Evolutionary conservation across 2,888 invertebrate genomes (phyloP), one percentile per base, ranked within the genome.

Genomic region (Blastobasis lacticolella): DNA sequence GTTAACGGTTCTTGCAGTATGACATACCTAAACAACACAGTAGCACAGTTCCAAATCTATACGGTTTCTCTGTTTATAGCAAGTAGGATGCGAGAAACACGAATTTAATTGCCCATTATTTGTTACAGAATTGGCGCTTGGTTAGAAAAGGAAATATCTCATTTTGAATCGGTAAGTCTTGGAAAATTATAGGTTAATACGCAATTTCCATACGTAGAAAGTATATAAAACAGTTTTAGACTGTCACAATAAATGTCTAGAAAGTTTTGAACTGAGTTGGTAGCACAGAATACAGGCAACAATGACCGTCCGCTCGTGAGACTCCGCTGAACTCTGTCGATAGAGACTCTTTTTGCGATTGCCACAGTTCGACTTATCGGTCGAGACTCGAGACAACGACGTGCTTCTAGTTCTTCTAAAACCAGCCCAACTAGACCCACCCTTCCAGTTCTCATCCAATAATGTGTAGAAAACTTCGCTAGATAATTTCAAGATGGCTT

Each of bases 251-350:
- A 23, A 23, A 23, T 23, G 23, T 23, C 23, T 23, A 23, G 23
- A 23, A 23, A 23, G 23, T 23, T 23, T 23, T 23, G 23, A 23
- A 23, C 23, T 23, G 23, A 23, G 23, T 23, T 23, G 23, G 23
- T 23, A 23, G 23, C 23, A 23, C 23, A 23, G 23, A 23, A 23
- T 23, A 23, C 23, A 23, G 60, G 54, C 61, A 69, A 73, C 70
- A 73, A 74, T 75, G 58, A 63, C 56, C 54, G 63, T 64, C 56
- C 54, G 63, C 64, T 62, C 81, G 78, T 78, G 81, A 59, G 81
- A 79, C 70, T 67, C 57, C 57, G 59, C 64, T 79, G 83, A 84
- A 81, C 83, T 81, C 70, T 63, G 59, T 61, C 63, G 62, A 58
- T 64, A 49, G 23, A 23, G 23, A 60, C 62, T 64, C 67, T 78